phyloP scores from a whole-genome alignment of 1,140 invertebrate genomes.

The Caerostris extrusa region DNA sequence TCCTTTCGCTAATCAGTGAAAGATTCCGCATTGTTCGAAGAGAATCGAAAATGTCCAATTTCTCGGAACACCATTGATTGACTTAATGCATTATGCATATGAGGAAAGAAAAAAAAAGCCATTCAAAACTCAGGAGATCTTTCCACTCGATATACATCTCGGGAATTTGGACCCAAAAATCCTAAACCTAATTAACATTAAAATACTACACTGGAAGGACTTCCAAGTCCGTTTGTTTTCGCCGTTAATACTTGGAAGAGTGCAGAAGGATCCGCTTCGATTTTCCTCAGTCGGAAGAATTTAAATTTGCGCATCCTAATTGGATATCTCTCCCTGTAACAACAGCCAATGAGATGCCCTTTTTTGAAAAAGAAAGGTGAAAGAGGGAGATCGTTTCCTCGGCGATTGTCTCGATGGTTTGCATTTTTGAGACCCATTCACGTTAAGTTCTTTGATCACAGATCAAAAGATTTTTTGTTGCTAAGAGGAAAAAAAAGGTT shows the following conservation, averaged over 20 bases:
- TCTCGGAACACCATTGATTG: background rate
- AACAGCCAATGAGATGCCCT: background rate
- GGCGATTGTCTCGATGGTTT: background rate
- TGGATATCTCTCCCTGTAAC: conserved; percentile 17
- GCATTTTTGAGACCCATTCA: background rate
- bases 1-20: no score
- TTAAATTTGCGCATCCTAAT: conserved; percentile 24
- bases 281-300: background rate
- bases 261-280: background rate
- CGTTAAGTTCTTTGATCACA: background rate
- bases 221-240: background rate
- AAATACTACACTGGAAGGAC: background rate
- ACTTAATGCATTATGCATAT: conserved; percentile 35
- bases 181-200: conserved; percentile 12
- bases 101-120: background rate
- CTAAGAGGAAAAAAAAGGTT: no score
- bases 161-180: background rate
- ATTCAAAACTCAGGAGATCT: background rate
- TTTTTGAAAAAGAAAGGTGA: background rate
- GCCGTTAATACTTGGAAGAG: background rate
- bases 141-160: background rate
- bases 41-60: background rate
- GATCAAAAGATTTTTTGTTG: background rate
- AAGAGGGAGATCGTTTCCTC: background rate
- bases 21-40: no score